Percentiles rank a stretch among this genome's conserved stretches.
phyloP scores from a whole-genome alignment of 2,797 vertebrate species.

The Calcarius lapponicus region DNA sequence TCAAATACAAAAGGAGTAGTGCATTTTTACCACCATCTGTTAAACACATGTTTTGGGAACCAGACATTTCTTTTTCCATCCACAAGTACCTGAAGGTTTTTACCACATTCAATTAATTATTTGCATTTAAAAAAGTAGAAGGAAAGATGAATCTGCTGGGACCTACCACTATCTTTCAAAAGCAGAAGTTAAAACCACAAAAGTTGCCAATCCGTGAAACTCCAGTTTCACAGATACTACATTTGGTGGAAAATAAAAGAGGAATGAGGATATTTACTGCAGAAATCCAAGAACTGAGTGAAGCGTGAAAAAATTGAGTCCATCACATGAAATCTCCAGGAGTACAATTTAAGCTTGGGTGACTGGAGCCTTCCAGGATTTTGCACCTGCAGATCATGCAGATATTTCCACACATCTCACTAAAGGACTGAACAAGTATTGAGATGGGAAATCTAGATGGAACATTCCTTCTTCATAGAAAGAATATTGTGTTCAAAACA shows the following conservation, averaged over 20 bases:
- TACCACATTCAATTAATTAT: neutral
- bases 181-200: neutral
- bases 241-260: neutral
- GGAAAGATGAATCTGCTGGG: neutral
- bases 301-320: neutral
- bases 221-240: neutral
- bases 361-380: fast-evolving
- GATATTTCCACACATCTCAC: neutral
- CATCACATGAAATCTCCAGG: neutral
- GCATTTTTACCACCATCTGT: neutral
- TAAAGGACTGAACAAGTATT: neutral
- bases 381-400: neutral
- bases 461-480: neutral
- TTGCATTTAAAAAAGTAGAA: neutral
- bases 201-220: neutral
- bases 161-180: neutral
- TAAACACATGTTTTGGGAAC: neutral
- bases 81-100: neutral
- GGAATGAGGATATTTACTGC: neutral
- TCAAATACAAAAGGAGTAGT: neutral
- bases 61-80: neutral
- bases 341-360: neutral
- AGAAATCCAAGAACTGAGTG: neutral
- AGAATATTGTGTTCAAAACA: neutral
- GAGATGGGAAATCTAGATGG: neutral